Conservation (phyloP, 2,888 invertebrate genomes). For the Alloplasta piceator region DNA sequence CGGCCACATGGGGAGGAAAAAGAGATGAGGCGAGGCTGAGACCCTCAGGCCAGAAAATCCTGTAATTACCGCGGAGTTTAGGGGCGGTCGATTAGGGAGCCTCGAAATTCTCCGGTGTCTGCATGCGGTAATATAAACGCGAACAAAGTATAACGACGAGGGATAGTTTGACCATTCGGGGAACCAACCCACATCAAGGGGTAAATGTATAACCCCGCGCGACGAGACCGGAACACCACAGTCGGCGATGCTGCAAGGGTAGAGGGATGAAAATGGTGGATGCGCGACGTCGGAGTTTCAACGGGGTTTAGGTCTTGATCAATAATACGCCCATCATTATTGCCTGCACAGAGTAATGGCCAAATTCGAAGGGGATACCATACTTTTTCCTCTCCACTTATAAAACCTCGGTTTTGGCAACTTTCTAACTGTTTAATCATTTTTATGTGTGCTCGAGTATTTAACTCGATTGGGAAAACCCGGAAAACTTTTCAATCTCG, state of each 20-base stretch:
- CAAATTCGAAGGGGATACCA: constrained; percentile 64
- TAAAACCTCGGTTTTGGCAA: neutral
- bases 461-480: too few relatives aligned
- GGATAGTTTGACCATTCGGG: constrained; percentile 54
- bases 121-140: neutral
- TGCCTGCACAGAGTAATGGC: constrained; percentile 69
- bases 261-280: constrained; percentile 45
- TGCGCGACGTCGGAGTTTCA: constrained; percentile 73
- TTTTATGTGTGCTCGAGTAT: too few relatives aligned
- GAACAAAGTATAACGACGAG: neutral
- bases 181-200: constrained; percentile 17
- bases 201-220: too few relatives aligned
- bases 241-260: constrained; percentile 38
- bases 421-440: too few relatives aligned
- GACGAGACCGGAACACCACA: constrained; percentile 1
- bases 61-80: constrained; percentile 65
- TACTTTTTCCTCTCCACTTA: neutral
- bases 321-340: constrained; percentile 76
- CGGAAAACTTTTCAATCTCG: too few relatives aligned
- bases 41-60: constrained; percentile 57
- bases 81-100: constrained; percentile 63
- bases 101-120: constrained; percentile 47
- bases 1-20: constrained; percentile 2
- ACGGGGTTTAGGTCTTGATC: constrained; percentile 75
- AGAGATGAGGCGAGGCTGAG: constrained; percentile 1